Evolutionary conservation across 2,888 invertebrate genomes (phyloP), one percentile per base, ranked within the genome.

Genomic region (Andrena praecox): DNA sequence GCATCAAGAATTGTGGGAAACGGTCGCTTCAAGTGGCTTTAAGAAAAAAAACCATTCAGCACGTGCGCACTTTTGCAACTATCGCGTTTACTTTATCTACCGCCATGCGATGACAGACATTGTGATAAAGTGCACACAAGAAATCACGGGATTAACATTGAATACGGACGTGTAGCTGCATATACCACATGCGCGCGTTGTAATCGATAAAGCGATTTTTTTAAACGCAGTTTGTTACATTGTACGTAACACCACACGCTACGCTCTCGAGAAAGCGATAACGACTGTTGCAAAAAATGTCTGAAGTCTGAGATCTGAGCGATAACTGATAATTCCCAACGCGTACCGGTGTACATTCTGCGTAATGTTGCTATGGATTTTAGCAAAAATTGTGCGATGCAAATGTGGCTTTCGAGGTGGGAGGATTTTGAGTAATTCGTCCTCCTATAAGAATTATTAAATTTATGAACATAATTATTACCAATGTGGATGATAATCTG

Each of bases 1-100:
- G 35, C 52, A 35, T 62, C 27, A 54, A 35, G 24, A 60, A 77
- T 67, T 24, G 42, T 24, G 0, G 5, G 48, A 27, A 42, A 20
- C 20, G 10, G 5, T 16, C 5, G 3, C 24, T 64, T 52, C 24
- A 60, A 59, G 16, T 8, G 27, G 31, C 31, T 48, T 33, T 10
- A 5, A 8, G 20, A 29, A 4, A 50, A 63, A 59, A 62, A 35
- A 72, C 31, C 52, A 42, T 29, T n/a, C 12, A 2, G 20, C 82
- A 69, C 87, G 85, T 86, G 82, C 7, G 4, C 33, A 64, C 62
- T 87, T 80, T 85, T 87, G 52, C 56, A 56, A 68, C 24, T 35
- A 68, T 56, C 48, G 10, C 12, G n/a, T 8, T 29, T 31, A 0
- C 33, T 50, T 75, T 81, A 82, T 82, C 76, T 12, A 8, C 7